Base-by-base conservation (phyloP, 2,113 vertebrate species). In the Paramisgurnus dabryanus region DNA sequence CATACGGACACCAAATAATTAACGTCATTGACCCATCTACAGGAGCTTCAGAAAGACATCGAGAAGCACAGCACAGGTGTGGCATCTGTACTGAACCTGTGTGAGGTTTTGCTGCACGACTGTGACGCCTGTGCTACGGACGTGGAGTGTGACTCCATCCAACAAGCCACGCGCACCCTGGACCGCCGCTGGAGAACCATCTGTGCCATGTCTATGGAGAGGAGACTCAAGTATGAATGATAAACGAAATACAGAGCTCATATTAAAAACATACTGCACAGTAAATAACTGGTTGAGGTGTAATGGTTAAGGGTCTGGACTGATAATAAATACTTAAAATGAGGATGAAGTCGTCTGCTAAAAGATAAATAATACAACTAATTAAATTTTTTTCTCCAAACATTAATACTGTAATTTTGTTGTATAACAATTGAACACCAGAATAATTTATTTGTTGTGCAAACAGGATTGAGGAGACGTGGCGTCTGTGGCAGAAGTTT, bases 41-140 rank as follows among this genome's bases (percentile, higher is more conserved):
- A 99, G 98, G 96, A 98, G 73, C 95, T 99, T 11, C 97, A 99
- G 92, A 93, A 94, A 60, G 98, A 99, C 87, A 98, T 99, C 22
- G 98, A 99, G 91, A 98, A 98, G 77, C 97, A 98, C 89, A 99
- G 97, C 82, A 97, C 96, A 0, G 98, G 96, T 0, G 97, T 99
- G 70, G 97, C 96, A 3, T 99, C 97, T 0, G 97, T 99, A 49
- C 93, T 99, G 82, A 98, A 97, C 83, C 90, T 99, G 55, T 98
- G 97, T n/a, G 97, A 98, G 85, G 97, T 98, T 2, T 93, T 99
- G 7, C 95, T 99, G 76, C 98, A 98, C 0, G 98, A 99, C 91
- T 98, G 97, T 1, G 97, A 99, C 7, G 97, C 97, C 10, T 99
- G 98, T 6, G 93, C 97, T 86, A 99, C 96, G 0, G 96, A 98